These are phyloP conservation scores for Lapara coniferarum DNA, from an alignment of 2,888 invertebrate species.

Conservation along the genomic window DNA sequence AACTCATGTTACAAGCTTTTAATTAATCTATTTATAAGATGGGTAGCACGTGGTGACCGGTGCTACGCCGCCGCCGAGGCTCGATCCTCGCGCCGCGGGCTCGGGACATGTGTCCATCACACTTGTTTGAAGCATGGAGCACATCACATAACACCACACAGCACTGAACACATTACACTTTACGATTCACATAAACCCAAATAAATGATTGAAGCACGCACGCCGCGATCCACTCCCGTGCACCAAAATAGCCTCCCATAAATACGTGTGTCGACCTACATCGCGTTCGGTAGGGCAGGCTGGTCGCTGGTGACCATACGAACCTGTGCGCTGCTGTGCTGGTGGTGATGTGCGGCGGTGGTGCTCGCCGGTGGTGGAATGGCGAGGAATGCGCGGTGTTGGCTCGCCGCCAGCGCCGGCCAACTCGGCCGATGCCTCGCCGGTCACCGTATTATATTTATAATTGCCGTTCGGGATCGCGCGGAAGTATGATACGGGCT, in stretches of 20 bases:
- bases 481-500: constrained; percentile 29
- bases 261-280: constrained; percentile 33
- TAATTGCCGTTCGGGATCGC: constrained; percentile 39
- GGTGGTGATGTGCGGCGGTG: constrained; percentile 27
- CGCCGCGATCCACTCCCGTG: constrained; percentile 28
- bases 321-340: constrained; percentile 7
- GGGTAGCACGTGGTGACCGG: constrained; percentile 10
- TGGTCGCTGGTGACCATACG: constrained; percentile 13
- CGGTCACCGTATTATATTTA: constrained; percentile 43
- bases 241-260: constrained; percentile 40
- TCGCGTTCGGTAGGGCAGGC: constrained; percentile 5
- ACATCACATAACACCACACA: not conserved
- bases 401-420: constrained; percentile 44
- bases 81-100: not conserved
- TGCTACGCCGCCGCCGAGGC: not conserved
- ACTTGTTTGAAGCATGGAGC: not conserved
- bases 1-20: constrained; percentile 17
- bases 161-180: not conserved
- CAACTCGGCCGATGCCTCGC: constrained; percentile 31
- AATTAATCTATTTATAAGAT: constrained; percentile 23
- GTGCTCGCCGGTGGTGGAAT: constrained; percentile 39
- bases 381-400: constrained; percentile 38
- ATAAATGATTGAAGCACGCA: constrained; percentile 25
- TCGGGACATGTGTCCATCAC: not conserved
- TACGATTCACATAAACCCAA: constrained; percentile 4